phyloP scores from a whole-genome alignment of 2,797 vertebrate genomes.

The Lemur catta region DNA sequence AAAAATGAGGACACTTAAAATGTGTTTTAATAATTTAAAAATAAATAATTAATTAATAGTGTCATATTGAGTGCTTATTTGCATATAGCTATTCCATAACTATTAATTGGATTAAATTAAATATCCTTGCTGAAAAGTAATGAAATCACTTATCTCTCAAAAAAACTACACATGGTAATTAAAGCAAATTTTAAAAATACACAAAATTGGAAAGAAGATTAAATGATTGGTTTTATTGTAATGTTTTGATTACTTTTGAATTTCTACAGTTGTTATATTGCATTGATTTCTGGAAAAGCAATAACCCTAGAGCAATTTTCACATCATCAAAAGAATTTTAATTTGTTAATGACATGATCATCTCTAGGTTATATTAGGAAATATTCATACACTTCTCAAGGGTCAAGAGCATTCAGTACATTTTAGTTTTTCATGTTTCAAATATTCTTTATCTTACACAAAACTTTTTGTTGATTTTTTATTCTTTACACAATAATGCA shows the following conservation, averaged over 20 bases:
- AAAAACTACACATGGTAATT: neutral
- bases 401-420: neutral
- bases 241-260: neutral
- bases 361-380: neutral
- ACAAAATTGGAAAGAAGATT: neutral
- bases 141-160: neutral
- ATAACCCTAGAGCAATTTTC: neutral
- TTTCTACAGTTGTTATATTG: neutral
- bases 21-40: neutral
- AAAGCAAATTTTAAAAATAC: neutral
- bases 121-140: neutral
- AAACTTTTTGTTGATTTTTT: neutral
- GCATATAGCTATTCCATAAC: neutral
- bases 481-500: neutral
- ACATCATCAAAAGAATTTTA: neutral
- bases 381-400: neutral
- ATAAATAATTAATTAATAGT: neutral
- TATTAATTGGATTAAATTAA: constrained; percentile 20
- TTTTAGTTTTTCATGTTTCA: neutral
- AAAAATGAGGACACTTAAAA: neutral
- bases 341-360: neutral
- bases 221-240: neutral
- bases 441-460: neutral
- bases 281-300: neutral
- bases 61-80: neutral